These are phyloP conservation scores for Metalampra italica DNA, from an alignment of 2,888 invertebrate genomes.

Conservation along the genomic window DNA sequence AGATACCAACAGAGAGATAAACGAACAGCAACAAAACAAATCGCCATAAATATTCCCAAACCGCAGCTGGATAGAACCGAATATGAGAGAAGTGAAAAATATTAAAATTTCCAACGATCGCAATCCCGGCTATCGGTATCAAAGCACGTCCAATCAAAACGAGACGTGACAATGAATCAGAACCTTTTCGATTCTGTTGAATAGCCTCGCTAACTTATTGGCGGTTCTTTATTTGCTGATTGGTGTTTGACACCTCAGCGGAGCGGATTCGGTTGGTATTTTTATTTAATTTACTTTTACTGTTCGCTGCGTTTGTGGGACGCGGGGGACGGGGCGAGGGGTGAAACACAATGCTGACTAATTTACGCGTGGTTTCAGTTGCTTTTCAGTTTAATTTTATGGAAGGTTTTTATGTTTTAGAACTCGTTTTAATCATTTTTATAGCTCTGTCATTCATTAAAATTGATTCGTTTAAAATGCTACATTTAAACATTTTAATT, in stretches of 20 bases:
- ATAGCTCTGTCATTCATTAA: conserved; percentile 26
- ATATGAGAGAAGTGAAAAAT: conserved; percentile 65
- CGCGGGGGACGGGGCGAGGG: conserved; percentile 28
- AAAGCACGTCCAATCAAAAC: conserved; percentile 77
- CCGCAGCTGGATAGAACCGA: conserved; percentile 64
- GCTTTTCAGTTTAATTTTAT: conserved; percentile 46
- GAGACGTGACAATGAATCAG: conserved; percentile 75
- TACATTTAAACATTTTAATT: conserved; percentile 34
- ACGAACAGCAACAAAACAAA: conserved; percentile 54
- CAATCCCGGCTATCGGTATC: conserved; percentile 74
- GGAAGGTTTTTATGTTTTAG: conserved; percentile 35
- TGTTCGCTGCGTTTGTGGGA: conserved; percentile 45
- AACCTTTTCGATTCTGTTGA: conserved; percentile 68
- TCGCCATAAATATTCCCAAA: conserved; percentile 63
- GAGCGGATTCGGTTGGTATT: conserved; percentile 58
- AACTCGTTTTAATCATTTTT: conserved; percentile 41
- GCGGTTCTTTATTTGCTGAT: conserved; percentile 72
- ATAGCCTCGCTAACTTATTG: conserved; percentile 73
- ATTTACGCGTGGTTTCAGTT: conserved; percentile 58
- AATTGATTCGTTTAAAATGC: conserved; percentile 17
- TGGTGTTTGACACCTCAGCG: conserved; percentile 68
- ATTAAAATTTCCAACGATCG: conserved; percentile 66
- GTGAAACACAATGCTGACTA: conserved; percentile 61
- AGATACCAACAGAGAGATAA: conserved; percentile 33
- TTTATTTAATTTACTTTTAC: conserved; percentile 69